phyloP scores from a whole-genome alignment of 2,888 invertebrate genomes.

The Kryphioiulus occultus region DNA sequence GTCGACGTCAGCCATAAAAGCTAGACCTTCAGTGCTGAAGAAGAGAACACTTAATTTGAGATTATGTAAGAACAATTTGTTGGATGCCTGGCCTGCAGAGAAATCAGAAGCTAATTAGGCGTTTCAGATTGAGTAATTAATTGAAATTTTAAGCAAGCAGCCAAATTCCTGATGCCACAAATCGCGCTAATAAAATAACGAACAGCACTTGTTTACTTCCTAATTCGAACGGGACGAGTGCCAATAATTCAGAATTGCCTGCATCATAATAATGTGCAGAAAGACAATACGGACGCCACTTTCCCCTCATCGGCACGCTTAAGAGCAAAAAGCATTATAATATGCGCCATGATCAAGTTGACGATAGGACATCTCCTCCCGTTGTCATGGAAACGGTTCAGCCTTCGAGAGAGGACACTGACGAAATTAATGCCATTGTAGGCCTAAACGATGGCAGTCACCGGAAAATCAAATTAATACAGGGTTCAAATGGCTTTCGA shows the following conservation, averaged over 20 bases:
- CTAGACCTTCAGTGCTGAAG: neutral
- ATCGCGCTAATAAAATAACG: slow-evolving; percentile 32
- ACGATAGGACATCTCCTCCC: slow-evolving; percentile 13
- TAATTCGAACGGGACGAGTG: slow-evolving; percentile 32
- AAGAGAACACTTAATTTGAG: neutral
- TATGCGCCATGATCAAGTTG: slow-evolving; percentile 36
- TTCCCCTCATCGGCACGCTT: slow-evolving; percentile 32
- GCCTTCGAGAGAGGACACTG: slow-evolving; percentile 14
- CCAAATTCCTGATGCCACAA: neutral
- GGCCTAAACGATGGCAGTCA: slow-evolving; percentile 29
- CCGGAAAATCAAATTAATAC: slow-evolving; percentile 34
- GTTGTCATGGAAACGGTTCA: neutral
- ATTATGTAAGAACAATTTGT: neutral
- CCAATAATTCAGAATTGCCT: neutral
- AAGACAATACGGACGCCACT: neutral
- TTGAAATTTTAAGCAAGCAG: neutral
- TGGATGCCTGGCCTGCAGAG: neutral
- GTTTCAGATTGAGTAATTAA: neutral
- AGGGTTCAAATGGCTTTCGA: neutral
- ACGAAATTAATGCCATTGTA: neutral
- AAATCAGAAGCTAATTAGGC: neutral
- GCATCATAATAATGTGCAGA: neutral
- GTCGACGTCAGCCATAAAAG: neutral
- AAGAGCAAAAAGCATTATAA: slow-evolving; percentile 39
- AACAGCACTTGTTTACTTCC: slow-evolving; percentile 34